A percentile compares a stretch with the other conserved stretches of the same genome.
Conservation (phyloP, 92 coral and sea anemone genomes). For the Siderastrea radians region DNA sequence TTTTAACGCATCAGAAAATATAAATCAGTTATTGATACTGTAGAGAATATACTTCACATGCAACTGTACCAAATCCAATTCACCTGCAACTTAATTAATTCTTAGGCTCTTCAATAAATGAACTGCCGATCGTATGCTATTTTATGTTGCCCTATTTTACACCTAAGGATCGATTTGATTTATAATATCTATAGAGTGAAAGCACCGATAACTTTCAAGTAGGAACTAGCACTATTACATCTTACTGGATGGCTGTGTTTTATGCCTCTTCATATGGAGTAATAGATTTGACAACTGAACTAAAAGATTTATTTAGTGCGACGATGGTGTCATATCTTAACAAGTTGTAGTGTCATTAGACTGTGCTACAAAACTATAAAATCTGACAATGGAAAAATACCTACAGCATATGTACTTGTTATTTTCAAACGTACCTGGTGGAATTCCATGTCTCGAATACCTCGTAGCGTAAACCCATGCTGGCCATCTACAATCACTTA, state of each 20-base stretch:
- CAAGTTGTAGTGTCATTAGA: not conserved
- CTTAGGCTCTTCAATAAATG: no score
- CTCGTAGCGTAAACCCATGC: conserved; percentile 87
- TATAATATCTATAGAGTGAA: conserved; percentile 6
- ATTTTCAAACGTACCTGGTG: conserved; percentile 59
- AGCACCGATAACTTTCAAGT: not conserved
- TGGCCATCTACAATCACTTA: conserved; percentile 43
- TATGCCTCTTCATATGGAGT: conserved; percentile 1
- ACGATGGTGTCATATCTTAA: not conserved
- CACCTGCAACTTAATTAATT: not conserved
- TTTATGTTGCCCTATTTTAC: not conserved
- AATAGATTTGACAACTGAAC: not conserved
- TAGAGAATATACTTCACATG: not conserved
- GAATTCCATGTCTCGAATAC: conserved; percentile 79
- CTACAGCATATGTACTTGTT: not conserved
- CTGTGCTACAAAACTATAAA: not conserved
- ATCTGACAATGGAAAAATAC: not conserved
- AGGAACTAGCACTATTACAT: not conserved
- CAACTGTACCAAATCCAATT: not conserved
- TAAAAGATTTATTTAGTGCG: not conserved
- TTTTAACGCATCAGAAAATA: no score
- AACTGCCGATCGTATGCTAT: not conserved
- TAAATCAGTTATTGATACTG: not conserved
- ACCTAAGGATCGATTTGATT: not conserved
- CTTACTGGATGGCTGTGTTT: not conserved